phyloP scores from a whole-genome alignment of 1,140 invertebrate species.

The Ditylenchus dipsaci region DNA sequence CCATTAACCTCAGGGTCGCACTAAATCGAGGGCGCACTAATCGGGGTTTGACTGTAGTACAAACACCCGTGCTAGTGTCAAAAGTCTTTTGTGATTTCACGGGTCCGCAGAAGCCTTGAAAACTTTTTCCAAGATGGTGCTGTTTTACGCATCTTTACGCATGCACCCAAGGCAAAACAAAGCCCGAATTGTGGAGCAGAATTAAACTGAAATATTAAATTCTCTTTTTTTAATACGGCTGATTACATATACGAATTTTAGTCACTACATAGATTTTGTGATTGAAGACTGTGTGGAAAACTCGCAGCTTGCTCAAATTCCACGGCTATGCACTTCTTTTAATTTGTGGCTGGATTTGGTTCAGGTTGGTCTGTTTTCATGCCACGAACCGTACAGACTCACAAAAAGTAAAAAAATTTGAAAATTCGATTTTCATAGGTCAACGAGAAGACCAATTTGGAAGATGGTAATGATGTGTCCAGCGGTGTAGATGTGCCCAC shows the following conservation, averaged over 20 bases:
- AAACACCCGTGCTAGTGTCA: no score
- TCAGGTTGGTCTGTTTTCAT: constrained; percentile 13
- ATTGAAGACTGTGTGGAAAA: constrained; percentile 24
- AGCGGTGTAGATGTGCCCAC: constrained; percentile 22
- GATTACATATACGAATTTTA: constrained; percentile 14
- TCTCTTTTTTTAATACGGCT: no score
- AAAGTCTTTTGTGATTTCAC: no score
- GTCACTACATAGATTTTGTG: constrained; percentile 39
- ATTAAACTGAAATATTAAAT: no score
- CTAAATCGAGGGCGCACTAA: no score
- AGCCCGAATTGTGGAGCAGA: no score
- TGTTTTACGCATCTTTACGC: no score
- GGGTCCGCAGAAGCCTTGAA: no score
- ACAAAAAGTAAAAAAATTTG: background rate
- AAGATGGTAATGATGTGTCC: background rate
- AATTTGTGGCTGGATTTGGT: constrained; percentile 39
- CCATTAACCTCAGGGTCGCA: no score
- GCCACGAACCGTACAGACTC: background rate
- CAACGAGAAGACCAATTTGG: constrained; percentile 16
- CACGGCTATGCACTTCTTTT: constrained; percentile 12
- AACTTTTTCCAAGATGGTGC: no score
- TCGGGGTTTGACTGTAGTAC: no score
- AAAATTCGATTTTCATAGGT: constrained; percentile 4
- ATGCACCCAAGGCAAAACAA: no score
- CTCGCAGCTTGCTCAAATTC: constrained; percentile 9